Percentiles rank a stretch among this genome's conserved stretches.
phyloP scores from a whole-genome alignment of 2,888 invertebrate genomes.

The Petrolisthes cinctipes region DNA sequence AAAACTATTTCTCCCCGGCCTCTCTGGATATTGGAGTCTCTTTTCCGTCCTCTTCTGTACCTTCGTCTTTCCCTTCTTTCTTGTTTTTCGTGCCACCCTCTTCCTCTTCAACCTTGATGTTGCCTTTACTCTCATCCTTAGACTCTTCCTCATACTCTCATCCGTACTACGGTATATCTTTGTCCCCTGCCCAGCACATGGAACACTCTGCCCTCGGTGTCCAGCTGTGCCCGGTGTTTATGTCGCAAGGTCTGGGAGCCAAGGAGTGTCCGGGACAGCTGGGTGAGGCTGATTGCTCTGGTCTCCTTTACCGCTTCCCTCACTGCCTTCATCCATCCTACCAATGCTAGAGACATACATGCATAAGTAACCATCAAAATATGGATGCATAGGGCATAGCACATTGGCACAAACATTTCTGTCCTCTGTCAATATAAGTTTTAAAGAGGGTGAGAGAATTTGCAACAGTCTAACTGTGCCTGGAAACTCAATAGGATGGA shows the following conservation, averaged over 20 bases:
- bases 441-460: too few species aligned
- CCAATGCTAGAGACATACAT: not conserved
- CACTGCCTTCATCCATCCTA: not conserved
- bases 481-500: too few species aligned
- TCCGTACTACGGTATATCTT: not conserved
- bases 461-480: too few species aligned
- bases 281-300: not conserved
- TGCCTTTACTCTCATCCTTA: not conserved
- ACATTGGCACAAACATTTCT: too few species aligned
- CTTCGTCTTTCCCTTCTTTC: not conserved
- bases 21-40: not conserved
- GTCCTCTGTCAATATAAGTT: too few species aligned
- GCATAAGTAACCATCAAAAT: not conserved
- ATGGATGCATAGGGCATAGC: too few species aligned
- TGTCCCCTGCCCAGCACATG: not conserved
- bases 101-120: not conserved
- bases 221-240: not conserved
- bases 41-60: not conserved
- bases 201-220: not conserved
- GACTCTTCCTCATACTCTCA: not conserved
- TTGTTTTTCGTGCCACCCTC: not conserved
- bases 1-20: not conserved
- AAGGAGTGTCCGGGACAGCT: not conserved
- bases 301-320: not conserved
- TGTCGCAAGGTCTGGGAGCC: not conserved